These are phyloP conservation scores for Connochaetes taurinus DNA, from an alignment of 2,113 vertebrate species.

Conservation along the genomic window DNA sequence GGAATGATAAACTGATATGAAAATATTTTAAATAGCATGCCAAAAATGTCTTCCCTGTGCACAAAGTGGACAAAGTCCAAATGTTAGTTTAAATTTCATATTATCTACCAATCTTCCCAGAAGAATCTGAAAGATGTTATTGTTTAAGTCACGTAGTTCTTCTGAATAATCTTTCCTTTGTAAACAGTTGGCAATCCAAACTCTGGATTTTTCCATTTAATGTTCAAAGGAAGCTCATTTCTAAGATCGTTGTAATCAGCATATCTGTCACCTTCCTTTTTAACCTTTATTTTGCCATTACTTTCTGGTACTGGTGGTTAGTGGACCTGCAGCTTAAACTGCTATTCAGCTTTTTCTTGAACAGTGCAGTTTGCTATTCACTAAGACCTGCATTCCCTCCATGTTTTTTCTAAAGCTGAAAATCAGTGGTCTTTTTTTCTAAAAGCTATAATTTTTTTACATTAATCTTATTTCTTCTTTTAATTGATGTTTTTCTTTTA, in stretches of 20 bases:
- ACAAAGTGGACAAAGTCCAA: slow-evolving; percentile 60
- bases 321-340: not conserved
- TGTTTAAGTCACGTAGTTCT: slow-evolving; percentile 54
- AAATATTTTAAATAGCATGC: slow-evolving; percentile 54
- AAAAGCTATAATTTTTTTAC: slow-evolving; percentile 30
- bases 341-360: not conserved
- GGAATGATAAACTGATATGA: slow-evolving; percentile 54
- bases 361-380: not conserved
- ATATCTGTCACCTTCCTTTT: slow-evolving; percentile 29
- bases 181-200: slow-evolving; percentile 36
- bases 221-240: slow-evolving; percentile 47
- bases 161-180: slow-evolving; percentile 53
- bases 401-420: not conserved
- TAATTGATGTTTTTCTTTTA: slow-evolving; percentile 12
- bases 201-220: slow-evolving; percentile 49
- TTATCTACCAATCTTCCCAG: slow-evolving; percentile 59
- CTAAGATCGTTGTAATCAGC: slow-evolving; percentile 22
- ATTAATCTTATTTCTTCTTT: slow-evolving; percentile 41
- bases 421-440: slow-evolving; percentile 6
- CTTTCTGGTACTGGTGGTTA: not conserved
- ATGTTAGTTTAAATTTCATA: slow-evolving; percentile 57
- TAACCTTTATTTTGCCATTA: not conserved
- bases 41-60: slow-evolving; percentile 52
- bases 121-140: slow-evolving; percentile 50
- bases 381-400: not conserved